Evolutionary conservation across 2,797 vertebrate species (phyloP).

Genomic region (Galago senegalensis): DNA sequence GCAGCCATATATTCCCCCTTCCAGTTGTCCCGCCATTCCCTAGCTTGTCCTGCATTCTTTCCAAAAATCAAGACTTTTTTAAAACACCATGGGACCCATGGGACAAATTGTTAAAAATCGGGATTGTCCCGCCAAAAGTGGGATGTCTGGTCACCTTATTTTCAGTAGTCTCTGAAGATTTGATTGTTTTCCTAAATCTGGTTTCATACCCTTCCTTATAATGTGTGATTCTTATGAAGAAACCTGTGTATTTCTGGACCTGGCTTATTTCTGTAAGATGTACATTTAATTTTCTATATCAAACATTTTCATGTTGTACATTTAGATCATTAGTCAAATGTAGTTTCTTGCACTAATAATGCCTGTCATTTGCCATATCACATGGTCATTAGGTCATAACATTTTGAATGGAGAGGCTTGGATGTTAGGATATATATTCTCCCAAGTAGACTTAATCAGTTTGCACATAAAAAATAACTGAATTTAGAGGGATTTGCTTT

Average conservation of each 20-base stretch:
- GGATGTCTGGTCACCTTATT: background rate
- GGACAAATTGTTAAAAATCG: no score
- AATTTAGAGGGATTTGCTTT: background rate
- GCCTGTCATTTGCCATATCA: conserved; percentile 66
- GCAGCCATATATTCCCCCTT: no score
- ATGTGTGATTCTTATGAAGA: background rate
- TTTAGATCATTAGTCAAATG: conserved; percentile 74
- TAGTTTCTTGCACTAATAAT: conserved; percentile 81
- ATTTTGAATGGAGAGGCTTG: background rate
- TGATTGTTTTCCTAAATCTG: background rate
- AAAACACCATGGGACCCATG: no score
- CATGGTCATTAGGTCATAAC: background rate
- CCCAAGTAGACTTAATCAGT: background rate
- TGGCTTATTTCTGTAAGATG: background rate
- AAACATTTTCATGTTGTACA: conserved; percentile 83
- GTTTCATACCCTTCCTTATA: conserved; percentile 21
- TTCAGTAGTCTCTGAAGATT: background rate
- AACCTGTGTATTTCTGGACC: background rate
- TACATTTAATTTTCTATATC: conserved; percentile 77
- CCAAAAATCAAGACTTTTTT: no score
- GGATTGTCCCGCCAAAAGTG: no score
- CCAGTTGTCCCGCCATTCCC: no score
- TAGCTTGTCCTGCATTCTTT: no score
- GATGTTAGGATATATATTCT: background rate
- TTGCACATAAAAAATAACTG: background rate